Evolutionary conservation across 2,888 invertebrate species (phyloP), one percentile per base, ranked within the genome.

Genomic region (Papilio demoleus): DNA sequence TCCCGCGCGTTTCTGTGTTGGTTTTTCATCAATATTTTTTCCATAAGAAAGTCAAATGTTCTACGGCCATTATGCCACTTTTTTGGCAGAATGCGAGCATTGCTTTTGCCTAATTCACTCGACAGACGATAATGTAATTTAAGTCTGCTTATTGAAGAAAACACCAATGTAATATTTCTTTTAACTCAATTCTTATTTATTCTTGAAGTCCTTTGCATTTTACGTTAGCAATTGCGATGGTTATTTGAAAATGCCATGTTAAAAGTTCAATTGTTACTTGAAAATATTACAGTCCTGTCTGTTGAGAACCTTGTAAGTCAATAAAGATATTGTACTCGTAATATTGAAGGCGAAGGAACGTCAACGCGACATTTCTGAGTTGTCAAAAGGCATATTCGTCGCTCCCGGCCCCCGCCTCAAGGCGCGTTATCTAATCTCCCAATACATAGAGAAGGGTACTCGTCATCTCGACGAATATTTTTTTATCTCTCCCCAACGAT

Each of bases 381-480:
- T 60, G 60, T 70, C 70, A 40, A 58, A 68, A 62, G 68, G 45
- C 73, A 68, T 68, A 72, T 71, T 71, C 60, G 67, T 70, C 68
- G 62, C 71, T 60, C 40, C 64, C 50, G 68, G 64, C 65, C 64
- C 68, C 68, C 27, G 60, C 65, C 68, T 50, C 64, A 40, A 70
- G 65, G 62, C 59, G 64, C 59, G 73, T 74, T 84, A 85, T 84
- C 82, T 85, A 78, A 86, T 84, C 85, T 83, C 62, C 71, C 71
- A 77, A 77, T 74, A 75, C 78, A 77, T 79, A 75, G 73, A 75
- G 73, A 75, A 76, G 74, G 73, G 75, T 72, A 72, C 70, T 71
- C 73, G 72, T 82, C 82, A 81, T 81, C 78, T 79, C 73, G 74
- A 73, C 79, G 83, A 79, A 83, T 85, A 85, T 84, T 83, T 86